phyloP scores from a whole-genome alignment of 1,140 invertebrate genomes.

The Zaprionus gabonicus region DNA sequence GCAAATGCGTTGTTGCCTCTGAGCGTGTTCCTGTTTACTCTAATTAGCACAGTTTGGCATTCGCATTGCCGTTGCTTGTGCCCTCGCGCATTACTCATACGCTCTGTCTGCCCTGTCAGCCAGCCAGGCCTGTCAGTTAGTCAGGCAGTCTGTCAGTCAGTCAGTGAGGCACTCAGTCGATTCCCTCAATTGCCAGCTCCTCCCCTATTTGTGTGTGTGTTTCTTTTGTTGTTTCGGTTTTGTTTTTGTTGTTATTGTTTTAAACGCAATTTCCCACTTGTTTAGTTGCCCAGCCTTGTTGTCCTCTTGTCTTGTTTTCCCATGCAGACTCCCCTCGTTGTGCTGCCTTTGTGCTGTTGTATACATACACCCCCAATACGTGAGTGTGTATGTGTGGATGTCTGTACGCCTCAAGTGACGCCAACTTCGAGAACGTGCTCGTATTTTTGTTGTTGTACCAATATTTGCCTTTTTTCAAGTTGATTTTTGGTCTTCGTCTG shows the following conservation, averaged over 20 bases:
- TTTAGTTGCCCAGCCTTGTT: conserved; percentile 60
- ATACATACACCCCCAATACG: conserved; percentile 1
- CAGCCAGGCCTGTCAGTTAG: conserved; percentile 16
- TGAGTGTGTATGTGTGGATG: conserved; percentile 21
- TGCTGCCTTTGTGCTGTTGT: conserved; percentile 47
- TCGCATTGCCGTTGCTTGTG: not conserved
- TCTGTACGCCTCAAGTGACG: conserved; percentile 30
- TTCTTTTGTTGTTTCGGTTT: conserved; percentile 31
- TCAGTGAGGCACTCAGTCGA: conserved; percentile 44
- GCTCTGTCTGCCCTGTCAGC: conserved; percentile 39
- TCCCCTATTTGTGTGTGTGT: conserved; percentile 17
- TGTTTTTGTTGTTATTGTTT: conserved; percentile 74
- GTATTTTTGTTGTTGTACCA: conserved; percentile 65
- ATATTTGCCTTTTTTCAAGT: conserved; percentile 82
- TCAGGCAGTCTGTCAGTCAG: conserved; percentile 39
- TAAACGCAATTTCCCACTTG: conserved; percentile 80
- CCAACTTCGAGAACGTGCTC: conserved; percentile 29
- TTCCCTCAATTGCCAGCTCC: conserved; percentile 33
- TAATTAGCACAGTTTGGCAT: conserved; percentile 63
- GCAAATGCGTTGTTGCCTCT: conserved; percentile 47
- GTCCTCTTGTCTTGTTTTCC: conserved; percentile 46
- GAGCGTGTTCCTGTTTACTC: conserved; percentile 65
- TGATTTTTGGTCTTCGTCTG: conserved; percentile 75
- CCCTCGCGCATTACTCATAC: conserved; percentile 62
- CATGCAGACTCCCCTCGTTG: conserved; percentile 49